A percentile compares a stretch with the other conserved stretches of the same genome.
Conservation (phyloP, 2,888 invertebrate genomes). For the Trissolcus brochymenae region DNA sequence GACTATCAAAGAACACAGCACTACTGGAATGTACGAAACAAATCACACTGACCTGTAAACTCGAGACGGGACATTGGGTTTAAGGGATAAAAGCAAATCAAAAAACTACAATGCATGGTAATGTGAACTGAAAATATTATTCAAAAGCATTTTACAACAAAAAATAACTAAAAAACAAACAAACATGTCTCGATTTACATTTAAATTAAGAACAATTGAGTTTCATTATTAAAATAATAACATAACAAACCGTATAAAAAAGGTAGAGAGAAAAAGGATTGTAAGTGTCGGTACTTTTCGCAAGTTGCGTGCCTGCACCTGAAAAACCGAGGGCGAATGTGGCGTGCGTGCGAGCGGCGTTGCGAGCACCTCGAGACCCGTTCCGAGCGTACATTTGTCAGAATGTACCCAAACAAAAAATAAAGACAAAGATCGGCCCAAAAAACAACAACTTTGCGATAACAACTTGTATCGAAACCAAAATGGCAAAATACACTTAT, state of each 20-base stretch:
- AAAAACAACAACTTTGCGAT: constrained; percentile 36
- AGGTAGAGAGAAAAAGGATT: constrained; percentile 64
- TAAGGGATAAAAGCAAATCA: constrained; percentile 58
- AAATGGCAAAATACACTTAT: constrained; percentile 17
- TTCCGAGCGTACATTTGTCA: constrained; percentile 22
- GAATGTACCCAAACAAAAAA: constrained; percentile 31
- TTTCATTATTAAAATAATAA: constrained; percentile 76
- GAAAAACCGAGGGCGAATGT: constrained; percentile 13
- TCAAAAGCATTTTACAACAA: constrained; percentile 77
- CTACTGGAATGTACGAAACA: constrained; percentile 41
- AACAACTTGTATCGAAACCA: constrained; percentile 33
- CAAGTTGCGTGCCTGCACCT: constrained; percentile 31
- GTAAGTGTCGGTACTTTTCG: constrained; percentile 57
- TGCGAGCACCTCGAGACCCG: constrained; percentile 4
- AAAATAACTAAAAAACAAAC: constrained; percentile 77
- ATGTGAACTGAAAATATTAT: constrained; percentile 77
- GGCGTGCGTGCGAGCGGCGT: constrained; percentile 23
- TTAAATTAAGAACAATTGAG: constrained; percentile 77
- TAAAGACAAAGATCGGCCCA: constrained; percentile 12
- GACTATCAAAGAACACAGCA: constrained; percentile 35
- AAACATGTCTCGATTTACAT: constrained; percentile 76
- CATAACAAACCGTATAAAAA: constrained; percentile 76
- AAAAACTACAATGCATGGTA: constrained; percentile 68
- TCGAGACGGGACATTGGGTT: constrained; percentile 10
- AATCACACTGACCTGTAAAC: constrained; percentile 30